These are phyloP conservation scores for Lepilemur ruficaudatus DNA, from an alignment of 2,797 vertebrate genomes.

Conservation along the genomic window DNA sequence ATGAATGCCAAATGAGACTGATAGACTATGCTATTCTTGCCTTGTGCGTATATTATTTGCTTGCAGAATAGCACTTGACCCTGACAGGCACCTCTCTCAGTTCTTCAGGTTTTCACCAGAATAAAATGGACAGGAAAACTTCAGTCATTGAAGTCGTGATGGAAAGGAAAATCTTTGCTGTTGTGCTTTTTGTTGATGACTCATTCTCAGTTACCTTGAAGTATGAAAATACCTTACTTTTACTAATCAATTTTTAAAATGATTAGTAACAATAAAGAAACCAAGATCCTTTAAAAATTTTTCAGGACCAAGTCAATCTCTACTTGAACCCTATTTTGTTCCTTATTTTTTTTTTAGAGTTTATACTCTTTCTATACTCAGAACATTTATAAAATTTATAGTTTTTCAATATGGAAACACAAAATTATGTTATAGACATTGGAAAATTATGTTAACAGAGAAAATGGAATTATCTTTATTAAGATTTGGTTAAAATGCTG, in stretches of 20 bases:
- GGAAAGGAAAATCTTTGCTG: not conserved
- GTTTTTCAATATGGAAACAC: not conserved
- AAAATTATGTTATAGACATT: not conserved
- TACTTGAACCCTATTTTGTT: not conserved
- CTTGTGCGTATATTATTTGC: not conserved
- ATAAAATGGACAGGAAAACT: not conserved
- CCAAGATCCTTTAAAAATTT: not conserved
- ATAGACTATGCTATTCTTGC: not conserved
- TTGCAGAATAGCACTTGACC: not conserved
- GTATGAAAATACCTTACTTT: not conserved
- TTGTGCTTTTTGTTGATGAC: slow-evolving; percentile 41
- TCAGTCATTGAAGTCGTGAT: not conserved
- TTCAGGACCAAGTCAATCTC: not conserved
- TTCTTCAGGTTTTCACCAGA: slow-evolving; percentile 17
- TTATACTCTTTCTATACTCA: not conserved
- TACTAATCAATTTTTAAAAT: not conserved
- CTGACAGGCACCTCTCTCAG: not conserved
- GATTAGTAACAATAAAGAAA: slow-evolving; percentile 5
- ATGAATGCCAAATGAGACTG: not conserved
- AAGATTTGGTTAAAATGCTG: not conserved
- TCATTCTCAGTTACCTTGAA: slow-evolving; percentile 59
- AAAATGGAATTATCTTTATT: not conserved
- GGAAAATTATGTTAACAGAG: not conserved
- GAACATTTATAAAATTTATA: not conserved
- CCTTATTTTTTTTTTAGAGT: not conserved